Conservation (phyloP, 2,113 vertebrate species). For the Tychaedon coryphoeus region DNA sequence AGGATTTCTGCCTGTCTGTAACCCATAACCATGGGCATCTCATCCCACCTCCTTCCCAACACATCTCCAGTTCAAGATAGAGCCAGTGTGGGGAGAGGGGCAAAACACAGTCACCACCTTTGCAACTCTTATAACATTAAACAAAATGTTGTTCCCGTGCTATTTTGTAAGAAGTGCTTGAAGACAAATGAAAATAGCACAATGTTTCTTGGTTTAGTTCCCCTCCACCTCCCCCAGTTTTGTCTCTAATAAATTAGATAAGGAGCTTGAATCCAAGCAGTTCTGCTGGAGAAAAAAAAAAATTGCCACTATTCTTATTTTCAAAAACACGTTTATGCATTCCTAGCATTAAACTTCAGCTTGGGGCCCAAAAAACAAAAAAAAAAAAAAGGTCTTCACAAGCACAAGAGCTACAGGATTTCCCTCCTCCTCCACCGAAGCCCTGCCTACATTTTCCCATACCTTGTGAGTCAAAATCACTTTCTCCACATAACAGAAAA, state of each 20-base stretch:
- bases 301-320: neutral
- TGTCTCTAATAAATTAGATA: neutral
- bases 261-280: neutral
- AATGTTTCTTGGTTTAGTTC: neutral
- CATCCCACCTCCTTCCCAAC: neutral
- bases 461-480: neutral
- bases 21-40: too few relatives aligned
- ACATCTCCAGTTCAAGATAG: fast-evolving
- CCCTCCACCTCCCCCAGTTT: fast-evolving
- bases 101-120: neutral
- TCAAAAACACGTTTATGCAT: neutral
- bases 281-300: neutral
- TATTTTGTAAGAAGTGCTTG: neutral
- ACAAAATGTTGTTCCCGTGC: neutral
- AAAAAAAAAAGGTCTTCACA: neutral
- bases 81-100: neutral
- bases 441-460: neutral
- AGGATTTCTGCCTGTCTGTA: neutral
- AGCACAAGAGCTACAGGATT: neutral
- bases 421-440: neutral
- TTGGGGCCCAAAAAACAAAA: neutral
- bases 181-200: neutral
- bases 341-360: neutral
- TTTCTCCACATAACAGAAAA: neutral
- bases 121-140: neutral